Base-by-base conservation (phyloP, 2,888 invertebrate species). In the Hypomecis punctinalis region DNA sequence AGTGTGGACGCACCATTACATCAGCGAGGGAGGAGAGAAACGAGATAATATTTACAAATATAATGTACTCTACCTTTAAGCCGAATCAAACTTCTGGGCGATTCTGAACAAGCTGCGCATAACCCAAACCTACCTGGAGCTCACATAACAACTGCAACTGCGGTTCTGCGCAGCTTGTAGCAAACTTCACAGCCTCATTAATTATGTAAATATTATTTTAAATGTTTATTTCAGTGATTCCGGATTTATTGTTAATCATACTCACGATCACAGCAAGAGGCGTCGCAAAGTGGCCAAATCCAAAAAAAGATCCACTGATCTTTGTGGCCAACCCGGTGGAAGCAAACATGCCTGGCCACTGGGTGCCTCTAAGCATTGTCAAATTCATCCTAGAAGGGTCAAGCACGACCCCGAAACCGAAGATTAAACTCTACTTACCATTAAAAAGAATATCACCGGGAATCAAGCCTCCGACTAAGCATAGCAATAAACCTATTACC, bases 291-390 rank as follows among this genome's bases (percentile, higher is more conserved):
- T 78, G 76, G 73, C 75, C 74, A 11, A 58, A 77, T 13, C 71
- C 76, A 0, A 63, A 74, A 9, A 48, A 66, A 6, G 76, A 76
- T 35, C 71, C 66, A 5, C 59, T 76, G 35, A 59, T 86, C 1
- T 88, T 82, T 62, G 82, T 89, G 11, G 85, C 83, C 0, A 89
- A 89, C 53, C 88, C 88, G 0, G 76, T 88, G 0, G 88, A 88
- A 71, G 80, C 88, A 0, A 73, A 82, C 4, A 77, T 88, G 81
- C 88, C 88, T 0, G 84, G 88, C 0, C 88, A 89, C 57, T 89
- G 88, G 87, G 73, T 89, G 42, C 88, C 88, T 0, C 59, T 81
- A 3, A 88, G 87, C 66, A 75, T 89, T 5, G 65, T 88, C 5
- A 89, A 86, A 69, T 68, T 66, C 67, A 64, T 64, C 5, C 55